Evolutionary conservation across 2,797 vertebrate genomes (phyloP).

Genomic region (Siniperca obscura): DNA sequence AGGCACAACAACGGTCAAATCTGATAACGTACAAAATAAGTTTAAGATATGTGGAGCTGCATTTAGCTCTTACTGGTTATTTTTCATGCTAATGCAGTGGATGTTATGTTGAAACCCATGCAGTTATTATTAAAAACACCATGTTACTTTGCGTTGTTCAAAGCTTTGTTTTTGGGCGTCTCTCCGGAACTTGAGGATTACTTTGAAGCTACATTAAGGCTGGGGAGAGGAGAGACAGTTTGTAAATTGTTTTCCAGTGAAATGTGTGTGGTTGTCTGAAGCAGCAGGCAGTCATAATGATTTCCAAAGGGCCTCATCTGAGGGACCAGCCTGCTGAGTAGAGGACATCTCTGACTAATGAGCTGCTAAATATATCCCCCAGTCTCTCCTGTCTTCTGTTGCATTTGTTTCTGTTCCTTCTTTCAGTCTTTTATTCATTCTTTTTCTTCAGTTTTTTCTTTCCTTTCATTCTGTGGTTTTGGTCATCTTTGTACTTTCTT

Average conservation of each 20-base stretch:
- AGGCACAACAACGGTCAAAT: background rate
- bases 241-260: constrained; percentile 68
- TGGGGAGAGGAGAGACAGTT: constrained; percentile 42
- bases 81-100: constrained; percentile 2
- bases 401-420: constrained; percentile 48
- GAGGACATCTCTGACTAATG: constrained; percentile 83
- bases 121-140: constrained; percentile 23
- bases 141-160: constrained; percentile 26
- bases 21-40: constrained; percentile 19
- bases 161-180: constrained; percentile 36
- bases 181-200: constrained; percentile 38
- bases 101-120: constrained; percentile 10
- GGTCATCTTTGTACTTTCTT: constrained; percentile 3
- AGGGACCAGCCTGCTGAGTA: constrained; percentile 79
- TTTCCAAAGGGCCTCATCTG: constrained; percentile 80
- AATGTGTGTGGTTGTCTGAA: constrained; percentile 72
- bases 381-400: constrained; percentile 73
- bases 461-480: constrained; percentile 2
- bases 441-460: constrained; percentile 14
- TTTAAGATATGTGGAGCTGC: background rate
- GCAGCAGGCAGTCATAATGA: constrained; percentile 81
- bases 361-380: constrained; percentile 84
- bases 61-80: background rate
- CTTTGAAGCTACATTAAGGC: constrained; percentile 55
- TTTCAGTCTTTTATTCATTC: constrained; percentile 26